These are phyloP conservation scores for Acanthopleura granulata DNA, from an alignment of 2,888 invertebrate genomes.

Conservation along the genomic window DNA sequence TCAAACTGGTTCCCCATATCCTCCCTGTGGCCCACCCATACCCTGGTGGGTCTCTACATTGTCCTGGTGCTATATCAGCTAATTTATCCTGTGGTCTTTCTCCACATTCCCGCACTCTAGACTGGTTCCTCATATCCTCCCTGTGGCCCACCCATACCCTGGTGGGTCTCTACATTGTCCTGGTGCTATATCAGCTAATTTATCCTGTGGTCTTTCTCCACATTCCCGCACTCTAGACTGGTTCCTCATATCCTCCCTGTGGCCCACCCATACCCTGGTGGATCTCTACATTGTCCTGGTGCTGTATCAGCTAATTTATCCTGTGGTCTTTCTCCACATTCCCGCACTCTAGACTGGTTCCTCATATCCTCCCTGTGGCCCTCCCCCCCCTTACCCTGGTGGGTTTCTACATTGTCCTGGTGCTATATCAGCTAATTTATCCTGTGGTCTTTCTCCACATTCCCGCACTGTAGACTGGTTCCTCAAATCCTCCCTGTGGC, in stretches of 20 bases:
- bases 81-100: conserved; percentile 33
- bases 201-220: conserved; percentile 65
- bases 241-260: conserved; percentile 70
- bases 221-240: conserved; percentile 90
- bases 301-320: too few species aligned
- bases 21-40: conserved; percentile 53
- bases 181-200: too few species aligned
- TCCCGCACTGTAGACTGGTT: conserved; percentile 88
- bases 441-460: conserved; percentile 73
- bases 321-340: conserved; percentile 75
- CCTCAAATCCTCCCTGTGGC: conserved; percentile 46
- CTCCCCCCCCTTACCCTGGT: conserved; percentile 52
- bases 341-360: conserved; percentile 86
- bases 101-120: conserved; percentile 86
- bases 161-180: conserved; percentile 2
- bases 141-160: conserved; percentile 53
- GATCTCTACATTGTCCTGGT: too few species aligned
- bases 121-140: conserved; percentile 76
- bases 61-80: conserved; percentile 35
- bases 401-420: too few species aligned
- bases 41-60: conserved; percentile 50
- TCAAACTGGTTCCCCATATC: conserved; percentile 78
- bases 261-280: conserved; percentile 48
- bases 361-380: conserved; percentile 57
- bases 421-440: conserved; percentile 19